Evolutionary conservation across 2,113 vertebrate species (phyloP).

Genomic region (Dinomys branickii): DNA sequence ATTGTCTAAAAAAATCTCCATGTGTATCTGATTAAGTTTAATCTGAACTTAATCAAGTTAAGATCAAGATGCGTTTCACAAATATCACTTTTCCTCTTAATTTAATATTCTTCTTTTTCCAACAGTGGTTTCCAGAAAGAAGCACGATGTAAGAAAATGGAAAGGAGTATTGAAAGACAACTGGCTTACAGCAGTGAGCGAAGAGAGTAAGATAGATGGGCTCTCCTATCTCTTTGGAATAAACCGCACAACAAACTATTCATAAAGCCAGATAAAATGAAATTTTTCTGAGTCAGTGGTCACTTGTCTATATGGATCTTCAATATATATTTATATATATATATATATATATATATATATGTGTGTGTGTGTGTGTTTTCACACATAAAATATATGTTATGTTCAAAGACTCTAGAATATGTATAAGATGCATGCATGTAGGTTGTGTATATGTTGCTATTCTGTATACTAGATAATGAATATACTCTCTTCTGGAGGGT

Average conservation of each 20-base stretch:
- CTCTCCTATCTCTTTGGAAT: not conserved
- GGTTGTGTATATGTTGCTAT: not conserved
- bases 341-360: not conserved
- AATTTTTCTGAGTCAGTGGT: not conserved
- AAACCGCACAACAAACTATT: rapidly evolving
- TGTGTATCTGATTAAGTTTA: not conserved
- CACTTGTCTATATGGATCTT: not conserved
- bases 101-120: not conserved
- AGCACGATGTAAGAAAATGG: not conserved
- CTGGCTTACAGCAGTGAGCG: not conserved
- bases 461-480: not conserved
- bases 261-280: not conserved
- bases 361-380: not conserved
- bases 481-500: not conserved
- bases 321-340: not conserved
- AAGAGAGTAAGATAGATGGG: not conserved
- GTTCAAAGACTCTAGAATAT: not conserved
- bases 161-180: not conserved
- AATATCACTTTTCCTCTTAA: not conserved
- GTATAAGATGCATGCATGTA: too few relatives aligned
- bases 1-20: not conserved
- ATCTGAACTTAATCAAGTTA: not conserved
- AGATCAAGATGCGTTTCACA: not conserved
- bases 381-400: not conserved
- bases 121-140: not conserved